These are phyloP conservation scores for Misgurnus anguillicaudatus DNA, from an alignment of 2,113 vertebrate species.

Conservation along the genomic window DNA sequence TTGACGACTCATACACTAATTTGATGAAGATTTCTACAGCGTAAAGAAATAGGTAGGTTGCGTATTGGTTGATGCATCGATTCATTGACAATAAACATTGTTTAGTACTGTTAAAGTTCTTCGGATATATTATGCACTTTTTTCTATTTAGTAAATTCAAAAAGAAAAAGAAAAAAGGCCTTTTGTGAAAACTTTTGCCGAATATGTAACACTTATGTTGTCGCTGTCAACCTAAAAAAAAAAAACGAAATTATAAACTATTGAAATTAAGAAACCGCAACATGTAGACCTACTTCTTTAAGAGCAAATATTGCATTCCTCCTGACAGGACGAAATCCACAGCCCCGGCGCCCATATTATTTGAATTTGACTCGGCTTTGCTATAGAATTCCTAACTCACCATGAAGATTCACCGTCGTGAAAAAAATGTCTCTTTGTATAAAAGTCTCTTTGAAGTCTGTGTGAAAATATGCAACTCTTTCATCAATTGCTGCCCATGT, in stretches of 20 bases:
- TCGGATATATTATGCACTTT: too few relatives aligned
- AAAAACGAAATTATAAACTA: not conserved
- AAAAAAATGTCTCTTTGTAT: constrained; percentile 95
- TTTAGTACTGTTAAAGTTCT: not conserved
- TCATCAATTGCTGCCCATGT: constrained; percentile 87
- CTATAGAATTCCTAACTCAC: constrained; percentile 99
- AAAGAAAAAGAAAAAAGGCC: too few relatives aligned
- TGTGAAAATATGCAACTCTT: constrained; percentile 86
- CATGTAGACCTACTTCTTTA: constrained; percentile 71
- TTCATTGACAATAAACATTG: not conserved
- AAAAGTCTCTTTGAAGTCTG: constrained; percentile 93
- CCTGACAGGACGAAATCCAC: constrained; percentile 85
- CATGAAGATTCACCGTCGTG: constrained; percentile 99
- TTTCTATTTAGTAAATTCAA: too few relatives aligned
- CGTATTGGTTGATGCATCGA: not conserved
- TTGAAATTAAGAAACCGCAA: constrained; percentile 30
- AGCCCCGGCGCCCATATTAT: constrained; percentile 91
- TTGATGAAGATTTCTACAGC: not conserved
- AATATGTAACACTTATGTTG: not conserved
- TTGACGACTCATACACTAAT: not conserved
- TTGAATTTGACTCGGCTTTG: constrained; percentile 97
- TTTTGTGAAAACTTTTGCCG: not conserved
- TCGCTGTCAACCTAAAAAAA: constrained; percentile 53
- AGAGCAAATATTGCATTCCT: constrained; percentile 96
- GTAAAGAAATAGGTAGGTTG: not conserved